These are phyloP conservation scores for Scaptodrosophila lebanonensis DNA, from an alignment of 1,140 invertebrate genomes.

Conservation along the genomic window DNA sequence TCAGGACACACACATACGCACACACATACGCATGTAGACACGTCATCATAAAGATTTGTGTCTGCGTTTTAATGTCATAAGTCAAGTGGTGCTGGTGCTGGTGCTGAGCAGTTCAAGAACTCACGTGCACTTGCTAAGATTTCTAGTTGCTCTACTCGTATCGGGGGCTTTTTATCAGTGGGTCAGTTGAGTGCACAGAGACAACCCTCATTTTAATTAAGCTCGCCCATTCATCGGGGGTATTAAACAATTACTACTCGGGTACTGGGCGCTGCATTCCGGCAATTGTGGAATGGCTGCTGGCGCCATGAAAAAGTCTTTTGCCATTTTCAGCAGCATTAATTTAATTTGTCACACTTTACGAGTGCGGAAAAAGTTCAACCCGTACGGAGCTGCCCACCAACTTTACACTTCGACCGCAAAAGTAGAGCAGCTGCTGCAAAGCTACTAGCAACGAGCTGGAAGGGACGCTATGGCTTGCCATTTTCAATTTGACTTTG, in stretches of 20 bases:
- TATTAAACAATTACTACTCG: slow-evolving; percentile 75
- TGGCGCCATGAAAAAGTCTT: slow-evolving; percentile 33
- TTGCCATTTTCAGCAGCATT: slow-evolving; percentile 65
- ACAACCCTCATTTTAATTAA: slow-evolving; percentile 36
- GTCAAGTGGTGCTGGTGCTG: slow-evolving; percentile 62
- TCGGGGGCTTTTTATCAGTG: too few species aligned
- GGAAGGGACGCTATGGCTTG: slow-evolving; percentile 22
- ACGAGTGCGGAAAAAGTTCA: slow-evolving; percentile 37
- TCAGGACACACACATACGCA: slow-evolving; percentile 33
- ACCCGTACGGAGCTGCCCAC: slow-evolving; percentile 2
- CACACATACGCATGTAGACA: slow-evolving; percentile 21
- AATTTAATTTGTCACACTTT: slow-evolving; percentile 77
- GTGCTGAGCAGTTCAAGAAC: slow-evolving; percentile 63
- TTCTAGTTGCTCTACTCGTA: too few species aligned
- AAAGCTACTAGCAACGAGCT: too few species aligned
- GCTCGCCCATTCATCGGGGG: slow-evolving; percentile 37
- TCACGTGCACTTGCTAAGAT: too few species aligned
- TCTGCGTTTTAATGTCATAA: slow-evolving; percentile 66
- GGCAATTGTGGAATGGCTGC: too few species aligned
- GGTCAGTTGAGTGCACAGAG: not conserved
- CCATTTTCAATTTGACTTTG: slow-evolving; percentile 72
- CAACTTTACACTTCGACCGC: slow-evolving; percentile 71
- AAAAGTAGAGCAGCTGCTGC: slow-evolving; percentile 66
- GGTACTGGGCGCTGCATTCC: too few species aligned
- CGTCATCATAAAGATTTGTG: slow-evolving; percentile 67